phyloP scores from a whole-genome alignment of 1,140 invertebrate species.

The Nomia melanderi region DNA sequence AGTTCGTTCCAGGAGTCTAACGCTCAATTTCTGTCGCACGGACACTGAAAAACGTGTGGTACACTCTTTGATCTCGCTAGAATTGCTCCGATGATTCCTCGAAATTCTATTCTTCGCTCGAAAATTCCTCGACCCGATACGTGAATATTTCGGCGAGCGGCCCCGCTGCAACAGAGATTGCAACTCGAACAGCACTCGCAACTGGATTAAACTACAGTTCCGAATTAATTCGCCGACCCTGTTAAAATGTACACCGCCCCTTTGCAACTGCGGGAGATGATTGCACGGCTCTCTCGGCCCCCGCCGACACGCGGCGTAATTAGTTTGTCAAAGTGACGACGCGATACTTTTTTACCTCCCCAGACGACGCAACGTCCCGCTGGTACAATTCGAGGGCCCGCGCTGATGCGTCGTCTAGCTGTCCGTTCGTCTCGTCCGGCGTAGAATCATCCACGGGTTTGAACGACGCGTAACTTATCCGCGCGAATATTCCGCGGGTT shows the following conservation, averaged over 20 bases:
- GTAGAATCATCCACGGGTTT: background rate
- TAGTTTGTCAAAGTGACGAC: constrained; percentile 44
- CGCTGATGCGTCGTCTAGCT: background rate
- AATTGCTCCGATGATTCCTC: background rate
- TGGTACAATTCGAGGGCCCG: constrained; percentile 9
- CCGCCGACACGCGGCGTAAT: constrained; percentile 14
- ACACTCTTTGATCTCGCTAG: too few relatives aligned
- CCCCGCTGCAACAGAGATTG: background rate
- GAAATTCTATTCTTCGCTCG: background rate
- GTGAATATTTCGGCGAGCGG: background rate
- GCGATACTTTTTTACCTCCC: constrained; percentile 16
- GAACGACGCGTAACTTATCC: background rate
- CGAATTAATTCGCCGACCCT: constrained; percentile 39
- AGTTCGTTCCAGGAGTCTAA: too few relatives aligned
- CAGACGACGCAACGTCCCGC: background rate
- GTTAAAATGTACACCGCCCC: constrained; percentile 19
- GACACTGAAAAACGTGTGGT: too few relatives aligned
- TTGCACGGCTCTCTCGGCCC: constrained; percentile 9
- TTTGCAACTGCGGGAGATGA: constrained; percentile 10
- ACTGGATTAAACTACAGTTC: constrained; percentile 45
- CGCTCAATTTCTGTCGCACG: too few relatives aligned
- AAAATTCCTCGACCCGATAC: background rate
- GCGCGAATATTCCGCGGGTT: background rate
- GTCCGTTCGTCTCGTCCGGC: background rate
- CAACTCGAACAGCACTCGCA: constrained; percentile 15